Conservation (phyloP, 2,797 vertebrate species). For the Spinus olivaceus region DNA sequence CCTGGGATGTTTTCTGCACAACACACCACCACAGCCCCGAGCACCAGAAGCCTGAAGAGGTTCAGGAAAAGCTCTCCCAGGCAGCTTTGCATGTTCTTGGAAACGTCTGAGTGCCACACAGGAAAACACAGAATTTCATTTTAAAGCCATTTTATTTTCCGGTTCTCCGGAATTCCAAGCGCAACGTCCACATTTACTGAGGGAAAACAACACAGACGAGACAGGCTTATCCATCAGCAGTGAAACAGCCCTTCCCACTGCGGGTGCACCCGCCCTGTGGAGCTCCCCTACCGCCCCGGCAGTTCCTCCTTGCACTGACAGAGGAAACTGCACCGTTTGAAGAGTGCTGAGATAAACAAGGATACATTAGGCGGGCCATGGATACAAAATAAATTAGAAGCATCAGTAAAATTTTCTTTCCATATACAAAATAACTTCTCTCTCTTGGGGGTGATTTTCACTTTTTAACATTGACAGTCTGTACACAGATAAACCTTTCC, state of each 20-base stretch:
- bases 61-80: neutral
- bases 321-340: neutral
- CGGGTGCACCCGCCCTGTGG: neutral
- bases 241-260: constrained; percentile 62
- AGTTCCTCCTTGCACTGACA: neutral
- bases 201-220: constrained; percentile 31
- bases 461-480: neutral
- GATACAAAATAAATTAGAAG: constrained; percentile 91
- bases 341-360: neutral
- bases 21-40: too few relatives aligned
- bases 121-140: neutral
- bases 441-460: neutral
- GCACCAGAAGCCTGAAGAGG: neutral
- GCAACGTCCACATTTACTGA: constrained; percentile 36
- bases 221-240: constrained; percentile 64
- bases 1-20: neutral
- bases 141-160: constrained; percentile 78
- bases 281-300: neutral
- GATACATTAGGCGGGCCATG: constrained; percentile 59
- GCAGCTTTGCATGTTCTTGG: accelerated
- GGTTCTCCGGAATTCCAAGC: constrained; percentile 70
- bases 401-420: constrained; percentile 81
- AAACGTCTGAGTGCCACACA: neutral
- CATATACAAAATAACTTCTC: constrained; percentile 86
- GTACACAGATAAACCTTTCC: neutral